Evolutionary conservation across 2,797 vertebrate genomes (phyloP), one percentile per base, ranked within the genome.

Genomic region (Mallotus villosus): DNA sequence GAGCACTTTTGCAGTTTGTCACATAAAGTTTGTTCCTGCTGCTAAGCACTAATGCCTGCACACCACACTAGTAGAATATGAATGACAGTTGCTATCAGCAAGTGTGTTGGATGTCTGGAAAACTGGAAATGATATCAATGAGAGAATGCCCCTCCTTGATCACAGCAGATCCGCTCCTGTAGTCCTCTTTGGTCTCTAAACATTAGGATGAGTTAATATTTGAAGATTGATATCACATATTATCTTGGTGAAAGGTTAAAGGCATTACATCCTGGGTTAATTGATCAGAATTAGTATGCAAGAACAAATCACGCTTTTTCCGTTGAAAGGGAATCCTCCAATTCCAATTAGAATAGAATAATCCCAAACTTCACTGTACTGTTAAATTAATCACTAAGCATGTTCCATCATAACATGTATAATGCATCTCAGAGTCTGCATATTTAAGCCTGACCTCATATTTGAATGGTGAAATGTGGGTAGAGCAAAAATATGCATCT

Each of bases 381-480:
- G 81, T 41, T 41, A 41, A 41, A 41, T 66, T 73, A 72, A 81
- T 78, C 77, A 76, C 32, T 73, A 57, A 49, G 71, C 70, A 69
- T 76, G 76, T 77, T 57, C 61, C 74, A 63, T 34, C 22, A 0
- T 58, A 41, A 60, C 64, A 86, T 76, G 65, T 72, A 82, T 68
- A 87, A 63, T 76, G 37, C 9, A 41, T 41, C 70, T 76, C 75
- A 73, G 75, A 74, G 59, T 62, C 29, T 55, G 70, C 76, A 51
- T 72, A 78, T 73, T 74, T 21, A 74, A 71, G 72, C 41, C 67
- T 79, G 83, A 85, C 84, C 82, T 84, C 72, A 22, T 55, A 65
- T 79, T 62, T 66, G 61, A 78, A 84, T 71, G 62, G 63, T 71
- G 71, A 41, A 37, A 5, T 75, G n/a, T 27, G 69, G 70, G 74